A percentile compares a stretch with the other conserved stretches of the same genome.
These are phyloP conservation scores for Ctenomys sociabilis DNA, from an alignment of 2,113 vertebrate species.

Conservation along the genomic window DNA sequence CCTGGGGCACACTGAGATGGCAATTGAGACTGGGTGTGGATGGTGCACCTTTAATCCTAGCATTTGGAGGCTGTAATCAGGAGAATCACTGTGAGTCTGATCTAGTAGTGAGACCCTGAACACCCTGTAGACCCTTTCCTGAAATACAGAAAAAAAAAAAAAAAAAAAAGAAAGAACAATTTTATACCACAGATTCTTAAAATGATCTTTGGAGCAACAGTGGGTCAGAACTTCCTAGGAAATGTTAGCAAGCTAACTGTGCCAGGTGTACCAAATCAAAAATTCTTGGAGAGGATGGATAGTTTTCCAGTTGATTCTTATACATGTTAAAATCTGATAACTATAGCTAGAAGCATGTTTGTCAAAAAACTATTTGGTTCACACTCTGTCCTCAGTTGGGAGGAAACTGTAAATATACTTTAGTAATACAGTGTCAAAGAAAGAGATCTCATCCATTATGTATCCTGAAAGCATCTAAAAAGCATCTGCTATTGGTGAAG, in stretches of 20 bases:
- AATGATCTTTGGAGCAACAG: not conserved
- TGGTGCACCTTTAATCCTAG: no score
- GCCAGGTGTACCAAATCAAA: not conserved
- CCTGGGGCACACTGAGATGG: no score
- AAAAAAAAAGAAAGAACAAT: no score
- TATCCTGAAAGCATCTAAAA: not conserved
- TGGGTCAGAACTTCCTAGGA: not conserved
- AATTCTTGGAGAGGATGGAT: not conserved
- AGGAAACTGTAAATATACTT: not conserved
- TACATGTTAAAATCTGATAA: not conserved
- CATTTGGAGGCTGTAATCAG: no score
- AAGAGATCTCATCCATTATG: not conserved
- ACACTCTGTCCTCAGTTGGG: not conserved
- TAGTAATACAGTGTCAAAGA: not conserved
- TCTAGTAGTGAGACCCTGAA: no score
- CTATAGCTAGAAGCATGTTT: not conserved
- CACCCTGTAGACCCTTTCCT: no score
- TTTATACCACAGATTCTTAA: not conserved
- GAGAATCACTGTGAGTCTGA: no score
- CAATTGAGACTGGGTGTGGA: no score
- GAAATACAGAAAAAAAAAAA: no score
- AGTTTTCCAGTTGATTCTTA: not conserved
- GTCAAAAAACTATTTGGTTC: slow-evolving; percentile 46
- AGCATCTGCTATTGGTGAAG: not conserved
- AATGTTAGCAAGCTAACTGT: not conserved